Evolutionary conservation across 2,797 vertebrate genomes (phyloP).

Genomic region (Lagorchestes hirsutus): DNA sequence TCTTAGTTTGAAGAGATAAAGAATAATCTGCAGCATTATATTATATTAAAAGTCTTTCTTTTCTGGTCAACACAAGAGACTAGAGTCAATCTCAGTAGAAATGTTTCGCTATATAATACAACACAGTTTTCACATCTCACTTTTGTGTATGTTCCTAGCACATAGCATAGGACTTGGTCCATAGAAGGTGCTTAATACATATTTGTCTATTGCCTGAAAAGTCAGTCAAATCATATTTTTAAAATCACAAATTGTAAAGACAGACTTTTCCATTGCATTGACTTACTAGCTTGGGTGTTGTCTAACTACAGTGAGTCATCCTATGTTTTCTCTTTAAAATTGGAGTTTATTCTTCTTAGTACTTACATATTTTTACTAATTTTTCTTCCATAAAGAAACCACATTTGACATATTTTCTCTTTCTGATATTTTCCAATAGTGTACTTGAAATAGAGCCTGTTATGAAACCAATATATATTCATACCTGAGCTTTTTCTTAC

Average conservation of each 20-base stretch:
- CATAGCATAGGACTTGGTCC: neutral
- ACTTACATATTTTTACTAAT: neutral
- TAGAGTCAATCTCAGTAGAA: neutral
- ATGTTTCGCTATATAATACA: neutral
- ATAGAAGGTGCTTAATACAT: neutral
- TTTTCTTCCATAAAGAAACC: neutral
- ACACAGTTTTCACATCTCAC: neutral
- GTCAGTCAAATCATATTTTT: neutral
- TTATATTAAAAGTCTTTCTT: neutral
- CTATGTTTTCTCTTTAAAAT: neutral
- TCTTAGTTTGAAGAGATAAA: neutral
- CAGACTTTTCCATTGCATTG: neutral
- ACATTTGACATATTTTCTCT: neutral
- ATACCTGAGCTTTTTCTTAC: conserved; percentile 7
- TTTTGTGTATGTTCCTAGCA: neutral
- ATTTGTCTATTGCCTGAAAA: neutral
- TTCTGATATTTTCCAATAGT: conserved; percentile 1
- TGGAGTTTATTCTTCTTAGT: neutral
- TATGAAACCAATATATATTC: neutral
- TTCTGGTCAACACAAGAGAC: neutral
- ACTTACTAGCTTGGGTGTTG: neutral
- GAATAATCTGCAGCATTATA: neutral
- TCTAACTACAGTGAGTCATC: neutral
- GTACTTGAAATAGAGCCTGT: conserved; percentile 37
- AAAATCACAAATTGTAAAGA: neutral